Base-by-base conservation (phyloP, 2,797 vertebrate genomes). In the Gadopsis marmoratus region DNA sequence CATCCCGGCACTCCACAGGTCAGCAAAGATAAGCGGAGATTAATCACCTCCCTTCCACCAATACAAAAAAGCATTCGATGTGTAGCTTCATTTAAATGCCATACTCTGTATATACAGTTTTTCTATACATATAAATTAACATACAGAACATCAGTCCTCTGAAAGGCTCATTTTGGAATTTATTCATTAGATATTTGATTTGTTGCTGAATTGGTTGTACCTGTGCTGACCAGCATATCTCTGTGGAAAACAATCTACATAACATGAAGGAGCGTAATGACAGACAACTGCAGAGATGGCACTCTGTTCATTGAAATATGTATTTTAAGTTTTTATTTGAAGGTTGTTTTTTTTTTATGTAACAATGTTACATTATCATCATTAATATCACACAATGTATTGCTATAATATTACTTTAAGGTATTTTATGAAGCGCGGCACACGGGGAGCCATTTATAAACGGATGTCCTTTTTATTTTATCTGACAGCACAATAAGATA, bases 391-490 rank as follows among this genome's bases (percentile, higher is more conserved):
- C 4, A 47, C 5, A 29, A 33, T 48, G 23, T 37, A 26, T 54
- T 66, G 7, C 47, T 53, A 7, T 35, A 3, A 29, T 43, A 48
- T 35, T 21, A 39, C 1, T 71, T 58, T 17, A 5, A 47, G 14
- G 14, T 19, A 12, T 53, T 39, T 63, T 11, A 50, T 43, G 6
- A 63, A 33, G 11, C 3, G 14, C 39, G 69, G 16, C 9, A 43
- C 16, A 4, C 14, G 8, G 6, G 4, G 9, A 47, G 7, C 47
- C 33, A 3, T 66, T 71, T 51, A 55, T 54, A 71, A 87, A 64
- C 13, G 21, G 10, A 41, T 53, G n/a, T 35, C 54, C 1, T 54
- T 74, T 83, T 64, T 71, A 56, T 72, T 77, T 71, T 19, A 51
- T 78, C 23, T 56, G 48, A 41, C 13, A 61, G 31, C 41, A 29